Percentiles rank a stretch among this genome's conserved stretches.
Conservation (phyloP, 2,113 vertebrate species). For the Sialia sialis region DNA sequence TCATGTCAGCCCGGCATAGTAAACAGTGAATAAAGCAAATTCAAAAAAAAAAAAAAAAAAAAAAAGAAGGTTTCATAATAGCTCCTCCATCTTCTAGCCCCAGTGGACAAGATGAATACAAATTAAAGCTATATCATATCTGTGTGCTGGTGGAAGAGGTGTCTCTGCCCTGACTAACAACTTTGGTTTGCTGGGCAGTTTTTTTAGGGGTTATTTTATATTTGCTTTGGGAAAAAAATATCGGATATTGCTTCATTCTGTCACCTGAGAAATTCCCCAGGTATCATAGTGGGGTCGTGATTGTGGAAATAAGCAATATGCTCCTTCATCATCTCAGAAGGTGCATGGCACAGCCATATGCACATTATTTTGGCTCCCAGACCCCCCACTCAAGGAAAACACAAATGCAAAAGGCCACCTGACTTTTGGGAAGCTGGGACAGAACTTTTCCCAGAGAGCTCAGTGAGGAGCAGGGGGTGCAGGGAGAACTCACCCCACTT, state of each 20-base stretch:
- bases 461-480: background rate
- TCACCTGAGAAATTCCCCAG: constrained; percentile 58
- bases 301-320: constrained; percentile 54
- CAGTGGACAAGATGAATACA: constrained; percentile 30
- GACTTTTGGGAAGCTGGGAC: background rate
- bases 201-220: background rate
- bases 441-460: background rate
- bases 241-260: background rate
- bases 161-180: background rate
- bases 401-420: background rate
- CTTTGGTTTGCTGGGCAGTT: background rate
- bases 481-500: background rate
- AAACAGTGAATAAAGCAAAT: constrained; percentile 76
- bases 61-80: constrained; percentile 31
- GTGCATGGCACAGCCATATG: constrained; percentile 9
- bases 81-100: constrained; percentile 52
- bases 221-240: background rate
- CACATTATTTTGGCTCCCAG: background rate
- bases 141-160: background rate
- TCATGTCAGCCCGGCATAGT: constrained; percentile 83
- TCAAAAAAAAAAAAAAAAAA: background rate
- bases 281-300: background rate
- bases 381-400: background rate
- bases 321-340: constrained; percentile 23
- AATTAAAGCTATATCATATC: constrained; percentile 44